These are phyloP conservation scores for Pao palembangensis DNA, from an alignment of 2,113 vertebrate species.

Conservation along the genomic window DNA sequence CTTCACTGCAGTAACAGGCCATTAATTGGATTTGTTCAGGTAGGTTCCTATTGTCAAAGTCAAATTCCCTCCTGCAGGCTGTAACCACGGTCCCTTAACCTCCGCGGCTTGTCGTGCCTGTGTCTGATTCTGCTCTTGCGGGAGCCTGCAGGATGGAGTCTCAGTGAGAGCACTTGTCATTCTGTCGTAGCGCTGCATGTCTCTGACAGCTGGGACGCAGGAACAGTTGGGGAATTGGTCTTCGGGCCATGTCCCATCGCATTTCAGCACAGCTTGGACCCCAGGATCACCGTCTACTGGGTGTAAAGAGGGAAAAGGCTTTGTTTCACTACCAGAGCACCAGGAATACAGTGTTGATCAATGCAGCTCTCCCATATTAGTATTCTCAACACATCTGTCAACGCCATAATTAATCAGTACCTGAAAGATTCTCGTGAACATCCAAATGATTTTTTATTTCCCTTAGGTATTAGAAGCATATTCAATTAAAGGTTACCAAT, in stretches of 20 bases:
- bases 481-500: neutral
- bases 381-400: slow-evolving; percentile 1
- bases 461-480: neutral
- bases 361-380: neutral
- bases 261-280: slow-evolving; percentile 20
- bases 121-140: slow-evolving; percentile 8
- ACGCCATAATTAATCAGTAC: neutral
- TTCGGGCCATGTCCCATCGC: slow-evolving; percentile 11
- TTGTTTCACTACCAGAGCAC: neutral
- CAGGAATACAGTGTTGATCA: neutral
- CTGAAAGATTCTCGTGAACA: neutral
- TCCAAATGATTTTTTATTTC: no score
- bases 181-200: slow-evolving; percentile 12
- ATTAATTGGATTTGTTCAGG: slow-evolving; percentile 18
- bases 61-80: slow-evolving; percentile 4
- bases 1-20: no score
- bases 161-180: slow-evolving; percentile 5
- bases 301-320: slow-evolving; percentile 2
- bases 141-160: slow-evolving; percentile 11
- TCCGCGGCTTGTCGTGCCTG: slow-evolving; percentile 5
- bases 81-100: slow-evolving; percentile 6
- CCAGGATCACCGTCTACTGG: neutral
- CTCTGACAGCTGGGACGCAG: slow-evolving; percentile 32
- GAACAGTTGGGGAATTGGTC: slow-evolving; percentile 17
- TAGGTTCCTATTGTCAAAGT: slow-evolving; percentile 18